Conservation (phyloP, 2,888 invertebrate species). For the Oscheius onirici region DNA sequence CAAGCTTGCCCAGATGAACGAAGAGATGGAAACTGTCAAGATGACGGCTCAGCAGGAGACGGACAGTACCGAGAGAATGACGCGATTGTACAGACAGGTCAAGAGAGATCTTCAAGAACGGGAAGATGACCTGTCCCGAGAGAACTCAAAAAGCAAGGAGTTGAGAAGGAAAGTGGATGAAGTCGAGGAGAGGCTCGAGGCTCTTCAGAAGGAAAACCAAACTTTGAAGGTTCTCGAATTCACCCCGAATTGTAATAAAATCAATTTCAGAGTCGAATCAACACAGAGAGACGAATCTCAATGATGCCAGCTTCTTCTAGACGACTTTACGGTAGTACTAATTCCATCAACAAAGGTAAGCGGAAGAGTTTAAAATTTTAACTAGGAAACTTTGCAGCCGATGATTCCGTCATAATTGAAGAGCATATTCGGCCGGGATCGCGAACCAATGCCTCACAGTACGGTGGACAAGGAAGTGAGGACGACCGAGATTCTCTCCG, state of each 20-base stretch:
- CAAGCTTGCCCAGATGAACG: conserved; percentile 31
- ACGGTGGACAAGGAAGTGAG: conserved; percentile 7
- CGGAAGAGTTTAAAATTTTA: neutral
- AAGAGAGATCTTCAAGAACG: conserved; percentile 33
- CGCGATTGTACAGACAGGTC: conserved; percentile 16
- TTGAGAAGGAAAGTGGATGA: conserved; percentile 33
- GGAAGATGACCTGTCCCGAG: conserved; percentile 34
- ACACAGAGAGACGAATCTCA: conserved; percentile 15
- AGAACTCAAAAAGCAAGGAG: conserved; percentile 25
- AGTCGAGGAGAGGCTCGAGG: conserved; percentile 27
- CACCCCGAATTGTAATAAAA: neutral
- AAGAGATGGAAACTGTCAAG: conserved; percentile 30
- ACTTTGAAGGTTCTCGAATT: conserved; percentile 32
- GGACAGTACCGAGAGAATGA: conserved; percentile 26
- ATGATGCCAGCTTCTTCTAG: conserved; percentile 4
- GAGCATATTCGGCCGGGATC: conserved; percentile 17
- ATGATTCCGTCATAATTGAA: conserved; percentile 10
- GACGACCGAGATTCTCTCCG: conserved; percentile 19
- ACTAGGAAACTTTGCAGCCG: neutral
- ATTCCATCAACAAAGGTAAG: conserved; percentile 20
- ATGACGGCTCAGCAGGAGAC: conserved; percentile 31
- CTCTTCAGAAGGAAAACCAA: conserved; percentile 35
- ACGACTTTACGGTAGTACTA: conserved; percentile 15
- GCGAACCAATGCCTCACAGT: neutral
- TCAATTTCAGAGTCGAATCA: conserved; percentile 11